Conservation (phyloP, 2,113 vertebrate species). For the Dolichallabes microphthalmus region DNA sequence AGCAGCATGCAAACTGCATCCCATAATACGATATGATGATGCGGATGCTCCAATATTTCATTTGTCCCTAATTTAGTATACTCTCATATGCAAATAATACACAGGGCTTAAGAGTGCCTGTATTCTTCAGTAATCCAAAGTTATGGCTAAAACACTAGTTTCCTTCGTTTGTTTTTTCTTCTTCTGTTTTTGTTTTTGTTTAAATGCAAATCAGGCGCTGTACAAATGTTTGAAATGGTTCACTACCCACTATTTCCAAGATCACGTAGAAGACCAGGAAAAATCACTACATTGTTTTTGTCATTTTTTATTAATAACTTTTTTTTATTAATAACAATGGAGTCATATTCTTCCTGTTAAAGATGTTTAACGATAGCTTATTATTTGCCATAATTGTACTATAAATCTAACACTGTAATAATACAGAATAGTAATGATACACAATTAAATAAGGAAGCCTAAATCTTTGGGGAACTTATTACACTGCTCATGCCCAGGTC, state of each 20-base stretch:
- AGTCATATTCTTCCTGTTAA: not conserved
- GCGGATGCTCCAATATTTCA: not conserved
- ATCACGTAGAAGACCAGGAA: not conserved
- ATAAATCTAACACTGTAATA: not conserved
- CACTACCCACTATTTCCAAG: not conserved
- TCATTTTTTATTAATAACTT: not conserved
- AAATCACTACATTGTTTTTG: not conserved
- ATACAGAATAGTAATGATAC: not conserved
- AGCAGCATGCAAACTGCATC: constrained; percentile 20
- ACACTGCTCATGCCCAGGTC: not conserved
- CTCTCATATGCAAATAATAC: not conserved
- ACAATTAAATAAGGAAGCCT: not conserved
- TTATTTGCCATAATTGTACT: not conserved
- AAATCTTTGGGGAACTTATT: constrained; percentile 8
- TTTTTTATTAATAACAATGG: not conserved
- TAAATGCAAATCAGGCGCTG: not conserved
- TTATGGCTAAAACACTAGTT: not conserved
- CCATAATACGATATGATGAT: constrained; percentile 27
- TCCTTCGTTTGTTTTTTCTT: not conserved
- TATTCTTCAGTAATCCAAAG: not conserved
- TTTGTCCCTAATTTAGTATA: not conserved
- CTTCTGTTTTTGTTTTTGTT: not conserved
- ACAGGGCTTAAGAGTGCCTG: not conserved
- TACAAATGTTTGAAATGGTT: not conserved
- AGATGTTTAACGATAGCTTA: not conserved